Base-by-base conservation (phyloP, 2,888 invertebrate genomes). In the Trichopria drosophilae region DNA sequence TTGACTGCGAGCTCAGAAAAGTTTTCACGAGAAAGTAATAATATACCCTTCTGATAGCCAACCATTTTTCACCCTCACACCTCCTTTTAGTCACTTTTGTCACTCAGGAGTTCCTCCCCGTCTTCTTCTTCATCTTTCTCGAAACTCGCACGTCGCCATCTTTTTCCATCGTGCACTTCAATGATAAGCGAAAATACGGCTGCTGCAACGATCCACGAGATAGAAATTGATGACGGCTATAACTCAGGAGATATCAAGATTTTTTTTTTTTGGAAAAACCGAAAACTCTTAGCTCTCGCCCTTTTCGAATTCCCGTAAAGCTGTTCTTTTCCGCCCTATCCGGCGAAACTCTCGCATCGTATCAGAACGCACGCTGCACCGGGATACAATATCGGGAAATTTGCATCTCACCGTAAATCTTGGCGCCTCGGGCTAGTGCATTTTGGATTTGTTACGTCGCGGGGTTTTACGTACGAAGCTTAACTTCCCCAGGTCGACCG, bases 341-440 rank as follows among this genome's bases (percentile, higher is more conserved):
- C 23, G 3, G 13, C 23, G 22, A n/a, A n/a, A n/a, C n/a, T n/a
- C n/a, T n/a, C n/a, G n/a, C n/a, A n/a, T n/a, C n/a, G n/a, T n/a
- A n/a, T n/a, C n/a, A n/a, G n/a, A n/a, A n/a, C n/a, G n/a, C n/a
- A n/a, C n/a, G n/a, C 26, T 19, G 41, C 39, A 18, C 28, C 44
- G 24, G 62, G 56, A 64, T 68, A 65, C 67, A 65, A 68, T 67
- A 60, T 57, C 65, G 65, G 63, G 61, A 65, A 68, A 67, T 69
- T 67, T 68, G 63, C 68, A 68, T 67, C 60, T 58, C 53, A 47
- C 61, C 51, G 62, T 67, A 64, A 64, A 67, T 68, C 59, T 50
- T 47, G 43, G 41, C 55, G 53, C 42, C 34, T 28, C 42, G 51
- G 49, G 43, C 39, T 36, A 53, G 55, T 58, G 58, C 63, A 58